Base-by-base conservation (phyloP, 2,888 invertebrate species). In the Brassicogethes aeneus region DNA sequence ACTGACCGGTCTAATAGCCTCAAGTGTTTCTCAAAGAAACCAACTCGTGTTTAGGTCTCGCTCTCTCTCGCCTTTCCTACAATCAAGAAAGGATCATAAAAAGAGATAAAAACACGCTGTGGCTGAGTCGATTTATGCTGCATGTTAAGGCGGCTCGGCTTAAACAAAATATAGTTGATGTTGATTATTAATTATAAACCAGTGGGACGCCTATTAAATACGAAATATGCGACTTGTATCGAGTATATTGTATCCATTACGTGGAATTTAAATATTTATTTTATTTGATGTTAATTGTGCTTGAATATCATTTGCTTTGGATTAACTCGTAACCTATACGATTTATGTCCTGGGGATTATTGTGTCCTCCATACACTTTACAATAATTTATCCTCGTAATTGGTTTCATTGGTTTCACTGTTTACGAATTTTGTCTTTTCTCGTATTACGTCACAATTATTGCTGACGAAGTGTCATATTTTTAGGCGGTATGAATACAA, bases 161-260 rank as follows among this genome's bases (percentile, higher is more conserved):
- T 52, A 51, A 53, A 56, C 49, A 51, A 54, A 54, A 54, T 52
- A 56, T 53, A 53, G 47, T 54, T 52, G 50, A 53, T 56, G 53
- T 54, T 48, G 54, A 58, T 56, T 57, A 59, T 58, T 59, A 58
- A 58, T 57, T 55, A 57, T 52, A 48, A 50, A 51, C 46, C 56
- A 52, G 57, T 53, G 55, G 59, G 59, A 52, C 44, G 56, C 55
- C 55, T 51, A 56, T 59, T 58, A 57, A 57, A 51, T 44, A 52
- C 50, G 50, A 57, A 57, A 57, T 55, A 56, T 55, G 51, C 48
- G 38, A 50, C 47, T 49, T 46, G 54, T 36, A 40, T 41, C 13
- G 34, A 35, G 39, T 43, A 45, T 39, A 34, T 40, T 34, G 32
- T 35, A 45, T 45, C 40, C 31, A 40, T 43, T 46, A 48, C 30